Evolutionary conservation across 2,888 invertebrate species (phyloP).

Genomic region (Resseliella maxima): DNA sequence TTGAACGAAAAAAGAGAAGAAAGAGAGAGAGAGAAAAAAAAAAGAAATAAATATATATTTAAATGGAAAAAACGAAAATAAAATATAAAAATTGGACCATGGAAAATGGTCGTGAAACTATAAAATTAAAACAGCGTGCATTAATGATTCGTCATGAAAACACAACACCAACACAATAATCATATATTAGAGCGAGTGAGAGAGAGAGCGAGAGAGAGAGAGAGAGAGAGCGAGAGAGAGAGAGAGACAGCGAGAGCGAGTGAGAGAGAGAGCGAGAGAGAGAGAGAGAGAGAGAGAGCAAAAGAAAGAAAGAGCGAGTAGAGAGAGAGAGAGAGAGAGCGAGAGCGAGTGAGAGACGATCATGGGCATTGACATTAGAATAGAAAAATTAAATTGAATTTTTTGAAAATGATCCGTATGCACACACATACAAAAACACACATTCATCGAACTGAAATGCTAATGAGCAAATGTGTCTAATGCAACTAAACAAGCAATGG

Average conservation of each 20-base stretch:
- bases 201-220: too few species aligned
- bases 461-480: neutral
- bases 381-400: constrained; percentile 21
- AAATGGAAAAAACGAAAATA: neutral
- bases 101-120: constrained; percentile 11
- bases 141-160: constrained; percentile 36
- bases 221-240: too few species aligned
- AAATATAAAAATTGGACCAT: constrained; percentile 29
- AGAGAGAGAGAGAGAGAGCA: too few species aligned
- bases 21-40: too few species aligned
- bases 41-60: neutral
- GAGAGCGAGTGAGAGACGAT: too few species aligned
- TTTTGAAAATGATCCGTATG: neutral
- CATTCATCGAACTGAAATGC: too few species aligned
- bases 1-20: neutral
- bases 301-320: too few species aligned
- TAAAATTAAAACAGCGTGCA: constrained; percentile 47
- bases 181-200: neutral
- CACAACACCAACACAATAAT: constrained; percentile 47
- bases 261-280: too few species aligned
- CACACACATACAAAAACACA: neutral
- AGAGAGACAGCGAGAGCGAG: too few species aligned
- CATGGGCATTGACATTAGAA: constrained; percentile 34
- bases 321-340: too few species aligned
- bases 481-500: neutral